Conservation (phyloP, 2,888 invertebrate species). For the Scaptomyza caliginosa region DNA sequence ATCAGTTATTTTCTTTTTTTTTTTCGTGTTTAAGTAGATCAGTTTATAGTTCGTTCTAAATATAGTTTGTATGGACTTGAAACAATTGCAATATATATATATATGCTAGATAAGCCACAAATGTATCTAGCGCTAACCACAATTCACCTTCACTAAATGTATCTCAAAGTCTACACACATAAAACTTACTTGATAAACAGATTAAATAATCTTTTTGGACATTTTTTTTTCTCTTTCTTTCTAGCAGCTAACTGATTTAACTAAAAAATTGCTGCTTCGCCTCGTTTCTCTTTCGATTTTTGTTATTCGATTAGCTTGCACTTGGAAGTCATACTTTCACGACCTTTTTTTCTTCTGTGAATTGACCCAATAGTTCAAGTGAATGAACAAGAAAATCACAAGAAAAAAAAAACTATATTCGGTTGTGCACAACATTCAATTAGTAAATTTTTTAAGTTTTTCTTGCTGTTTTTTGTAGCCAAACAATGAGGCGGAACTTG, state of each 20-base stretch:
- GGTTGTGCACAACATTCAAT: constrained; percentile 68
- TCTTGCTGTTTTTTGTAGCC: constrained; percentile 20
- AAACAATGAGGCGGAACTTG: constrained; percentile 71
- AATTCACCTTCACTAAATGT: constrained; percentile 7
- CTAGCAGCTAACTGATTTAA: no score
- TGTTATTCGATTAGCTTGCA: constrained; percentile 57
- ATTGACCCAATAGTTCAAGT: constrained; percentile 61
- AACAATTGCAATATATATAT: background rate
- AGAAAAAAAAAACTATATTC: constrained; percentile 26
- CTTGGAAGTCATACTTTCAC: constrained; percentile 61
- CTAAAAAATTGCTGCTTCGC: no score
- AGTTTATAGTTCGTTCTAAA: background rate
- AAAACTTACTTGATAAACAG: background rate
- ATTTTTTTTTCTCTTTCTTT: background rate
- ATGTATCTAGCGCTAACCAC: constrained; percentile 16
- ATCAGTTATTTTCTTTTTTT: no score
- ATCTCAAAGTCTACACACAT: background rate
- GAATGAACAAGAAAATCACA: constrained; percentile 26
- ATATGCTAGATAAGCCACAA: constrained; percentile 18
- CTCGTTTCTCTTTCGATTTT: constrained; percentile 71
- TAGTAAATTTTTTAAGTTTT: constrained; percentile 70
- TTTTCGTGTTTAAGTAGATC: constrained; percentile 2
- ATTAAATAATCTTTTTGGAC: background rate
- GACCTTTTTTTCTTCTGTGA: constrained; percentile 55
- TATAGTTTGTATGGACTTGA: background rate